Evolutionary conservation across 2,888 invertebrate species (phyloP).

Genomic region (Cosmia pyralina): DNA sequence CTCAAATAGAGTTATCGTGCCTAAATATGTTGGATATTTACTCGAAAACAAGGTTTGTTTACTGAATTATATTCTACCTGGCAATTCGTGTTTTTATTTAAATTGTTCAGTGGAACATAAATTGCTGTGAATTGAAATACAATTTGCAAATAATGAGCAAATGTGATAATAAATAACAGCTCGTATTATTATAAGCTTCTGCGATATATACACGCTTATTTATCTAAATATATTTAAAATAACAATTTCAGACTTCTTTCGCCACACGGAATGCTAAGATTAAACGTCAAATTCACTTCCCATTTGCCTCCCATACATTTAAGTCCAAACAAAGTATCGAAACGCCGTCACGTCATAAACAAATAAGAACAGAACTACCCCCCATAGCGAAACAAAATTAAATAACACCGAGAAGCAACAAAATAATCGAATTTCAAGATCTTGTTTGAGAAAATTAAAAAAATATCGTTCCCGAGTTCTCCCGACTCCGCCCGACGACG

Average conservation of each 20-base stretch:
- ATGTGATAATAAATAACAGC: not conserved
- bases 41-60: constrained; percentile 25
- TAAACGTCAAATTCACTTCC: constrained; percentile 32
- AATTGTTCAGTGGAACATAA: constrained; percentile 8
- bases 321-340: constrained; percentile 55
- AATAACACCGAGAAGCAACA: constrained; percentile 80
- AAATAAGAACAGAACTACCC: constrained; percentile 66
- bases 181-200: not conserved
- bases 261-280: not conserved
- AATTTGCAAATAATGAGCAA: constrained; percentile 6
- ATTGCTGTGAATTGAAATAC: constrained; percentile 2
- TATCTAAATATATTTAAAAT: not conserved
- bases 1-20: constrained; percentile 6
- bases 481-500: constrained; percentile 62
- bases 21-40: constrained; percentile 15
- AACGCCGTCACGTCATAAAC: constrained; percentile 64
- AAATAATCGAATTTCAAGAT: constrained; percentile 86
- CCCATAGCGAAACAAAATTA: constrained; percentile 80
- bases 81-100: constrained; percentile 9
- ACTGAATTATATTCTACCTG: not conserved
- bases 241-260: not conserved
- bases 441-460: constrained; percentile 88
- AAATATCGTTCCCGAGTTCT: constrained; percentile 78
- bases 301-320: constrained; percentile 14
- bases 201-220: not conserved